Conservation (phyloP, 2,888 invertebrate genomes). For the Ceraclea dissimilis region DNA sequence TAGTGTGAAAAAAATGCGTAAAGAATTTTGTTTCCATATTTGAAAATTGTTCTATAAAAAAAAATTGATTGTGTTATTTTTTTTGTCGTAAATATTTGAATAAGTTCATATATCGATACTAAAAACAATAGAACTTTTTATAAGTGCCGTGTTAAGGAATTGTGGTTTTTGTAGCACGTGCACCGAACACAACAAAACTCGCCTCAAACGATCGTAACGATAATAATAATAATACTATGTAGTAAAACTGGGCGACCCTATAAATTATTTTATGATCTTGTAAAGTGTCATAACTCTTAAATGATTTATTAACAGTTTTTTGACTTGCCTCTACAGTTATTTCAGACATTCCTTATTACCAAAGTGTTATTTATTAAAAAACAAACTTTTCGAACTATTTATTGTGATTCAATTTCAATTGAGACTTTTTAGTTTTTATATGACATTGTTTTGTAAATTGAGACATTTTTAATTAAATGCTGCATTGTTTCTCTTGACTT, state of each 20-base stretch:
- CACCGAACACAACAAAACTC: background rate
- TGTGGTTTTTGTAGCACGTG: conserved; percentile 12
- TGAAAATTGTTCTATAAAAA: background rate
- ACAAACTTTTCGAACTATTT: background rate
- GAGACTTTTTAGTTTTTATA: background rate
- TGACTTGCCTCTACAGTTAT: background rate
- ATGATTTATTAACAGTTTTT: conserved; percentile 12
- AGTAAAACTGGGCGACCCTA: conserved; percentile 5
- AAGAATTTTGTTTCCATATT: no score
- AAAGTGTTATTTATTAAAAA: background rate
- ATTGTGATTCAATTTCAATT: background rate
- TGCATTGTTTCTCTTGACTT: conserved; percentile 29
- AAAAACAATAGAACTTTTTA: conserved; percentile 4
- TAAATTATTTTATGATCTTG: conserved; percentile 15
- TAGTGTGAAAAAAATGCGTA: no score
- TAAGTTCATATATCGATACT: no score
- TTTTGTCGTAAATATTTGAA: conserved; percentile 2
- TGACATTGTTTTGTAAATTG: background rate
- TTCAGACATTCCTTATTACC: no score
- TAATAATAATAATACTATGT: background rate
- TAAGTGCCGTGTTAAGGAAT: background rate
- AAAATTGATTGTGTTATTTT: conserved; percentile 6
- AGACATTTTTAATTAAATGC: conserved; percentile 27
- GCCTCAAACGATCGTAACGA: background rate
- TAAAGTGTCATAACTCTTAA: conserved; percentile 8